Evolutionary conservation across 2,888 invertebrate genomes (phyloP).

Genomic region (Eupithecia pulchellata): DNA sequence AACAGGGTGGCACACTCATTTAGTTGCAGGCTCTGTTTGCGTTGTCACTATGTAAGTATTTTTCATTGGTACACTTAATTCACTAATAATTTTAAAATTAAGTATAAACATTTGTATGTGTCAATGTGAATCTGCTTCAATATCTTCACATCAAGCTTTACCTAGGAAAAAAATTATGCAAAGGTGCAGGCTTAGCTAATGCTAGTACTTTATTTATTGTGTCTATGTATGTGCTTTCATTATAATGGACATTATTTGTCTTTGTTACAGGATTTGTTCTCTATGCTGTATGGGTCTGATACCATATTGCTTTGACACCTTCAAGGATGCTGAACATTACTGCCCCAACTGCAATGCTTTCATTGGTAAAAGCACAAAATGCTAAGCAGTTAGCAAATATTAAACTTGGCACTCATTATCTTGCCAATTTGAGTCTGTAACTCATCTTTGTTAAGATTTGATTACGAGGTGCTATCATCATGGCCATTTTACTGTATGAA

Average conservation of each 20-base stretch:
- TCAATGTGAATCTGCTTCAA: not conserved
- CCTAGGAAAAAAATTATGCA: not conserved
- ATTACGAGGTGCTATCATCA: constrained; percentile 23
- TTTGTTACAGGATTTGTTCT: constrained; percentile 73
- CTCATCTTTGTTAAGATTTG: constrained; percentile 19
- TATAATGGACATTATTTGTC: not conserved
- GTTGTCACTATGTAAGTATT: constrained; percentile 77
- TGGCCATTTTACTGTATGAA: constrained; percentile 21
- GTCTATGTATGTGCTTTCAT: not conserved
- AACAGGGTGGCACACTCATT: constrained; percentile 81
- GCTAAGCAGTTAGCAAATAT: constrained; percentile 53
- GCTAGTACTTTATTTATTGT: not conserved
- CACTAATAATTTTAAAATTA: not conserved
- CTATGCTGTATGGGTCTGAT: constrained; percentile 79
- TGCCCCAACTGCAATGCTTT: constrained; percentile 81
- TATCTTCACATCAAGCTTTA: not conserved
- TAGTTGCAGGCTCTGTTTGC: constrained; percentile 79
- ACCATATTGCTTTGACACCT: constrained; percentile 81
- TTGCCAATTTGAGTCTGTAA: constrained; percentile 12
- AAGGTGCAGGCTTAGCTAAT: not conserved
- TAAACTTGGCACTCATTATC: constrained; percentile 17
- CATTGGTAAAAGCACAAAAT: constrained; percentile 79
- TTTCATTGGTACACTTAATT: not conserved
- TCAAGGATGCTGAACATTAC: constrained; percentile 82
- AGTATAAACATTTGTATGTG: not conserved